Evolutionary conservation across 2,888 invertebrate species (phyloP), one percentile per base, ranked within the genome.

Genomic region (Parnassius orleans): DNA sequence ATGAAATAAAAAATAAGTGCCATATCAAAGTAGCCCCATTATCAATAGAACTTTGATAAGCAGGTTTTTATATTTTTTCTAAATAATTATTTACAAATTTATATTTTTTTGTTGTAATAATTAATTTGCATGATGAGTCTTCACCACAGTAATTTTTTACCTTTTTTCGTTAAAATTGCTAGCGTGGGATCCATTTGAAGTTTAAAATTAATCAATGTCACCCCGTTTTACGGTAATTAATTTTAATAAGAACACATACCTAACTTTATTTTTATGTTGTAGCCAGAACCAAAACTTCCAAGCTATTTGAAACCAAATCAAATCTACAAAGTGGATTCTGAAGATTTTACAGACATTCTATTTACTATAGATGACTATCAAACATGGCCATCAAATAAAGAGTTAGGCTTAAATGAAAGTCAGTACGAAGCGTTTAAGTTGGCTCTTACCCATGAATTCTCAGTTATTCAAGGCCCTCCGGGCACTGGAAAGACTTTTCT

Each of bases 401-500:
- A 84, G 46, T 69, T 94, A 12, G 75, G 83, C 50, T 84, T 96
- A 11, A 95, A 97, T 78, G 81, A 88, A 33, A 93, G 93, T 63
- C 97, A 97, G 77, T 87, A 89, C 60, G 76, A 80, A 11, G 96
- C 97, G 0, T 94, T 94, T 71, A 87, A 92, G 68, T 85, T 93
- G 14, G 95, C 95, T 0, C 78, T 97, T 9, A 94, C 93, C 0
- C 92, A 93, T 65, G 95, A 96, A 76, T 93, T 97, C 69, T 93
- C 93, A 1, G 91, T 96, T 1, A 95, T 97, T 68, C 97, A 97
- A 84, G 97, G 97, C 0, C 97, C 97, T 1, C 97, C 97, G 0
- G 97, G 97, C 3, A 97, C 97, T 0, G 97, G 97, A 0, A 97
- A 97, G 87, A 96, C 97, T 0, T 95, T 92, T 77, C 80, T 97